phyloP scores from a whole-genome alignment of 2,888 invertebrate genomes.

The Melanargia galathea region DNA sequence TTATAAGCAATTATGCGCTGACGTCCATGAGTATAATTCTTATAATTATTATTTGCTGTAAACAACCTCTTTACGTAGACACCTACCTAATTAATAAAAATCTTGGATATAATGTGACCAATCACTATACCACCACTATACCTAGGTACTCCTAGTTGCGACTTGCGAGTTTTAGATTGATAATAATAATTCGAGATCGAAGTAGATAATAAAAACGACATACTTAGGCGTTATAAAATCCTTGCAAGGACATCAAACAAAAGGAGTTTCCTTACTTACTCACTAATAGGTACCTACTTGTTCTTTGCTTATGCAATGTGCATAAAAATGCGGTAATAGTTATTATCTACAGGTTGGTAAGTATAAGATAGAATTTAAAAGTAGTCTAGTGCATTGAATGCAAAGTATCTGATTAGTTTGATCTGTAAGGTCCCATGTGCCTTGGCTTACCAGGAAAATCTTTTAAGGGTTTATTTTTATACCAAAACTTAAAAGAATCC shows the following conservation, averaged over 20 bases:
- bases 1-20: background rate
- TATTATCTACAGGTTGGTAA: background rate
- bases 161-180: background rate
- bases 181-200: too few relatives aligned
- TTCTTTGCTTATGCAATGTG: background rate
- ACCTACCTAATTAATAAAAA: too few relatives aligned
- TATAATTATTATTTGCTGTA: too few relatives aligned
- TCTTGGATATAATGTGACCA: too few relatives aligned
- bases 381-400: background rate
- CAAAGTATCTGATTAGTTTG: background rate
- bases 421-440: background rate
- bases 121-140: background rate
- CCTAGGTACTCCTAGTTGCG: background rate
- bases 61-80: too few relatives aligned
- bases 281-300: background rate
- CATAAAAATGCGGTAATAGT: background rate
- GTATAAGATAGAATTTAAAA: background rate
- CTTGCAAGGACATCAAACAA: constrained; percentile 14
- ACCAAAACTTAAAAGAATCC: too few relatives aligned
- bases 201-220: background rate
- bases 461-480: background rate
- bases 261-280: constrained; percentile 7
- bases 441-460: background rate
- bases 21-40: background rate
- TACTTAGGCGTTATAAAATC: constrained; percentile 4